Base-by-base conservation (phyloP, 1,140 invertebrate species). In the Subanguina moxae region DNA sequence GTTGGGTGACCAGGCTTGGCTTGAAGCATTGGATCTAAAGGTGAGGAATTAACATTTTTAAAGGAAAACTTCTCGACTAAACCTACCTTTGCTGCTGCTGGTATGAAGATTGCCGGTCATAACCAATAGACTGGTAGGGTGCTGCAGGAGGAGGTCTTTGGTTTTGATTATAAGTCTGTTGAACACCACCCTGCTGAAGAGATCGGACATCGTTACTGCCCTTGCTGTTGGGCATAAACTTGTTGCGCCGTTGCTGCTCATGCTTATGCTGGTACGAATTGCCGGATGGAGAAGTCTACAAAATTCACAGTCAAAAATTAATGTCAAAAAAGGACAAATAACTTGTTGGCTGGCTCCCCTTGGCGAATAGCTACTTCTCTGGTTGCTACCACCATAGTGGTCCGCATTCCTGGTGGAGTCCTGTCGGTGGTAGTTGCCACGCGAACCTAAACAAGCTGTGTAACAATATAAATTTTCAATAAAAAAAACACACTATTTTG, bases 341-440 rank as follows among this genome's bases (percentile, higher is more conserved):
- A 38, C 32, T 15, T 52, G n/a, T 52, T 52, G 48, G n/a, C 48
- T 52, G 32, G 32, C 32, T 3, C 32, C 32, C 11, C 32, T 38
- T 5, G 48, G 48, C 8, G 48, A 52, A 25, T 7, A 52, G 23
- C 48, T 52, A 8, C 23, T 25, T 52, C 48, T 19, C 17, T 52
- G 48, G n/a, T 19, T 25, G 48, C 17, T 52, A 11, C 32, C 32
- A 38, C 32, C 32, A 11, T 38, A 38, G 3, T 38, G 32, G 11
- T 38, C 32, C 3, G 32, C 32, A 38, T 38, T 38, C 11, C 32
- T 38, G 32, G 32, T 5, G 19, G 58, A 61, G 28, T 61, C 38
- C 38, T 61, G 27, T 61, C 58, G n/a, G 38, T 25, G 1, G 27
- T 61, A 56, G 21, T 23, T 56, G 52, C 9, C n/a, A 61, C 38